Percentiles rank a stretch among this genome's conserved stretches.
phyloP scores from a whole-genome alignment of 2,113 vertebrate species.

The Colinus virginianus region DNA sequence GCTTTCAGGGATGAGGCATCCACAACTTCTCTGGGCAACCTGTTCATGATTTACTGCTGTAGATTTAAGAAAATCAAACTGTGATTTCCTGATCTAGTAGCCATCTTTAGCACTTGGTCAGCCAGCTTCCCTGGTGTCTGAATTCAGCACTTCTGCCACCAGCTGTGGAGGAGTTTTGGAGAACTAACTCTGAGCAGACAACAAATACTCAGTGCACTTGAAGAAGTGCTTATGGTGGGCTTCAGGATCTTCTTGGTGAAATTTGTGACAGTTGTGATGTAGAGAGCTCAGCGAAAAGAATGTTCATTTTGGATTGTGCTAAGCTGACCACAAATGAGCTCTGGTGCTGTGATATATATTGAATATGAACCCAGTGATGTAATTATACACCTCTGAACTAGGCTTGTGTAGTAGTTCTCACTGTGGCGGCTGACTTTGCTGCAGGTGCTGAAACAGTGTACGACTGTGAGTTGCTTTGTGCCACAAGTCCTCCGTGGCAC shows the following conservation, averaged over 20 bases:
- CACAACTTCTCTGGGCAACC: background rate
- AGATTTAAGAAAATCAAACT: background rate
- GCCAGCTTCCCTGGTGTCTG: accelerated
- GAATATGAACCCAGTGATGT: accelerated
- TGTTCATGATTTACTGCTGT: background rate
- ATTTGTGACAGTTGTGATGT: background rate
- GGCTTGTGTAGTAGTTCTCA: background rate
- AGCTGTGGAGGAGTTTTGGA: background rate
- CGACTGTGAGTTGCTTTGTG: accelerated
- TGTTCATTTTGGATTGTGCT: background rate
- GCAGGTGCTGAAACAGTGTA: accelerated
- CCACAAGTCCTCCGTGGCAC: background rate
- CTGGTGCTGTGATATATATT: accelerated
- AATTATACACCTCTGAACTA: background rate
- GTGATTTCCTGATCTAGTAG: background rate
- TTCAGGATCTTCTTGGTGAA: background rate
- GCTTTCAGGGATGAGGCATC: background rate
- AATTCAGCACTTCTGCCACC: accelerated
- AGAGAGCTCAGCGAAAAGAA: background rate
- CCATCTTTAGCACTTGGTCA: background rate
- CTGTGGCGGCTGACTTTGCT: background rate
- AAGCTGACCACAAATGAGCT: background rate
- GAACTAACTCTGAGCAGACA: background rate
- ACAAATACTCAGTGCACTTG: background rate
- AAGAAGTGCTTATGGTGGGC: background rate